These are phyloP conservation scores for Vireo griseus DNA, from an alignment of 2,797 vertebrate genomes.

Conservation along the genomic window DNA sequence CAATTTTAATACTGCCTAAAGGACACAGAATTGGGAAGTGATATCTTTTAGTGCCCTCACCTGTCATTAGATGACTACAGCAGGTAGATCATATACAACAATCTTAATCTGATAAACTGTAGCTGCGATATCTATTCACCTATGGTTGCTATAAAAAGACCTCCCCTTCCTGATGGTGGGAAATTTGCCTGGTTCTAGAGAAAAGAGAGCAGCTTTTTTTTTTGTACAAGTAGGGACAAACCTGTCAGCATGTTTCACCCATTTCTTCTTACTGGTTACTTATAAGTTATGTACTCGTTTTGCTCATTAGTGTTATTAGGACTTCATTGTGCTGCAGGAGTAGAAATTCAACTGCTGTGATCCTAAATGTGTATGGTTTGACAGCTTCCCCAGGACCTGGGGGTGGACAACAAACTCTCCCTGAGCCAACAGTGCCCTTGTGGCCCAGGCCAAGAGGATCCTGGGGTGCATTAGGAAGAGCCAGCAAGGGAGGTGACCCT, in stretches of 20 bases:
- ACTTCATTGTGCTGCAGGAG: not conserved
- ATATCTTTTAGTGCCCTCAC: not conserved
- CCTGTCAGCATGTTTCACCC: not conserved
- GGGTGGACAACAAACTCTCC: not conserved
- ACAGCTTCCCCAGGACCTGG: not conserved
- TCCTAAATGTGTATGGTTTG: rapidly evolving
- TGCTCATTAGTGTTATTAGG: not conserved
- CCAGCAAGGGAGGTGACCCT: not conserved
- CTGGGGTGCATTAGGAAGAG: not conserved
- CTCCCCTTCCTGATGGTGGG: not conserved
- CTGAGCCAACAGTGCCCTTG: not conserved
- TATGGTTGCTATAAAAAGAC: rapidly evolving
- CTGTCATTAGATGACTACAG: not conserved
- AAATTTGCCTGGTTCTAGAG: not conserved
- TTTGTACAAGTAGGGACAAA: not conserved
- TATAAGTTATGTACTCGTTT: rapidly evolving
- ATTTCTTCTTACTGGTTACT: not conserved
- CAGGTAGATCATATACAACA: rapidly evolving
- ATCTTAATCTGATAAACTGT: not conserved
- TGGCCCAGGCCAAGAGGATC: too few species aligned
- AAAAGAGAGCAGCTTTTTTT: not conserved
- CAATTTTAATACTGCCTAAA: not conserved
- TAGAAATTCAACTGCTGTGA: not conserved
- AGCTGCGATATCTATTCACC: not conserved
- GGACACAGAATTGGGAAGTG: not conserved